Conservation (phyloP, 2,888 invertebrate species). For the Platynereis dumerilii region DNA sequence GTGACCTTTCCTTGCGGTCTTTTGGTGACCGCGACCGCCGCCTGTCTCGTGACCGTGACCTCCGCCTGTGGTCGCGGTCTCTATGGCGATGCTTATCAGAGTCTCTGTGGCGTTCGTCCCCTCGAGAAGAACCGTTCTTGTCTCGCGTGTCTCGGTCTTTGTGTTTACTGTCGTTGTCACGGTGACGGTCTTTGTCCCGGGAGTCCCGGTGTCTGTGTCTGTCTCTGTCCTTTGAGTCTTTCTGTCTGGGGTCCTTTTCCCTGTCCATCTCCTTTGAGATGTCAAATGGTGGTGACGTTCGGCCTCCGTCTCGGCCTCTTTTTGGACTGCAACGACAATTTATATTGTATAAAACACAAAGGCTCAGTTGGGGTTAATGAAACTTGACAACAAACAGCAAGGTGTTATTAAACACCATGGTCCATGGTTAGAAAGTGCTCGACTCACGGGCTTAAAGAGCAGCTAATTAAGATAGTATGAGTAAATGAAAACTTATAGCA, state of each 20-base stretch:
- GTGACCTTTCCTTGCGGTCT: background rate
- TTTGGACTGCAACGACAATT: background rate
- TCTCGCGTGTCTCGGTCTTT: too few relatives aligned
- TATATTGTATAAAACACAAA: too few relatives aligned
- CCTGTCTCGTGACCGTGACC: constrained; percentile 1
- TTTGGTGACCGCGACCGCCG: constrained; percentile 1
- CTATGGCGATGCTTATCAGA: background rate
- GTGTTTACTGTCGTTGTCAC: background rate
- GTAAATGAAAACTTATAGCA: too few relatives aligned
- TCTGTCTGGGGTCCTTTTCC: constrained; percentile 19
- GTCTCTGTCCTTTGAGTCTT: constrained; percentile 2
- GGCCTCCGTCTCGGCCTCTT: constrained; percentile 9
- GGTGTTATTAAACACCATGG: background rate
- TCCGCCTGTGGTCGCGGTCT: background rate
- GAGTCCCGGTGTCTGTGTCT: constrained; percentile 2
- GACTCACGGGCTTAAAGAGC: too few relatives aligned
- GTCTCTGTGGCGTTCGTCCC: background rate
- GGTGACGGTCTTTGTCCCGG: background rate
- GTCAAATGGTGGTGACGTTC: constrained; percentile 19
- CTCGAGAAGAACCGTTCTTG: too few relatives aligned
- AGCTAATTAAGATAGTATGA: too few relatives aligned
- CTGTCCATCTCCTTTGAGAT: constrained; percentile 8
- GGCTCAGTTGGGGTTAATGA: too few relatives aligned
- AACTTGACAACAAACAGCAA: background rate
- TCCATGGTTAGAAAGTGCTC: background rate